Evolutionary conservation across 2,113 vertebrate genomes (phyloP), one percentile per base, ranked within the genome.

Genomic region (Sander vitreus): DNA sequence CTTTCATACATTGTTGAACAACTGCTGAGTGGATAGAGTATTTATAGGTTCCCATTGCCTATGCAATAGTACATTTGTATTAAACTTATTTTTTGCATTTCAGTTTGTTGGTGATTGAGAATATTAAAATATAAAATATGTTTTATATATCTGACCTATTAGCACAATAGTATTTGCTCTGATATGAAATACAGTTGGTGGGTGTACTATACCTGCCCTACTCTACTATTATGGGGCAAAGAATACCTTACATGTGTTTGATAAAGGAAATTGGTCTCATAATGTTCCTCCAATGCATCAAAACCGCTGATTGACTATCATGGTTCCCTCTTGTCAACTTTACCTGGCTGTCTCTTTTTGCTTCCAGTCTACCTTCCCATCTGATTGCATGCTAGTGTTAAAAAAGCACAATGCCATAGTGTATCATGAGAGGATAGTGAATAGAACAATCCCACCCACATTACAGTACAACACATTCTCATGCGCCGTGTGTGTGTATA

Each of bases 1-100:
- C 66, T 73, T 54, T 67, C 53, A 67, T 81, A 75, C 74, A 78
- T 85, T 85, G 71, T 82, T 84, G 59, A 84, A 71, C 54, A 78
- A 76, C 68, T 81, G 84, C 84, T 67, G 73, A 85, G 58, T 80
- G 69, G 73, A 25, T 45, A 8, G 10, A 39, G 30, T 84, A 81
- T 78, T 84, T 78, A 74, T 87, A 81, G 68, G 4, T 16, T 27
- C n/a, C 12, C 18, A 3, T 25, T 74, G n/a, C 4, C 33, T 53
- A 54, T 39, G 50, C 68, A 27, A 10, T 25, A 6, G 5, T 53
- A 1, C 67, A 59, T 71, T 62, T 78, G 15, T 48, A 74, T 50
- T 55, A n/a, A n/a, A 51, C 21, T 67, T 75, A 8, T 6, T 69
- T 33, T 27, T 4, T 76, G 18, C 18, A 39, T 70, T 80, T 81